Conservation (phyloP, 2,888 invertebrate genomes). For the Fabriciana adippe region DNA sequence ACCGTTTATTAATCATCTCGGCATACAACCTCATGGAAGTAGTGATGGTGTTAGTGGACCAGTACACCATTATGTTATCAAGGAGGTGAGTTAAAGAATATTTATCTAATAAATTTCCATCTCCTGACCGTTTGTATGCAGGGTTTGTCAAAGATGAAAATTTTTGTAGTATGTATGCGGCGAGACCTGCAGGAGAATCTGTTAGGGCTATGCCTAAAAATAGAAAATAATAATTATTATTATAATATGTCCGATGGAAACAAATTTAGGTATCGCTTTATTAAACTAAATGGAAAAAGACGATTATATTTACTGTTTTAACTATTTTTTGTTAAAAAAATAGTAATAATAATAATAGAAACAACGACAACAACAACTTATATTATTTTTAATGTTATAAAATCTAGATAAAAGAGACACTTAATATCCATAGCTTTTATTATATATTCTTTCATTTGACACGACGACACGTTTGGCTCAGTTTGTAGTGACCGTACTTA, state of each 20-base stretch:
- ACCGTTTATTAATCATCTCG: constrained; percentile 72
- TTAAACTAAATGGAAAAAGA: no score
- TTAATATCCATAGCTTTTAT: no score
- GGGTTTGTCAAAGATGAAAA: constrained; percentile 88
- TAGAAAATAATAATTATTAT: background rate
- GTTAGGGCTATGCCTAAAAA: constrained; percentile 84
- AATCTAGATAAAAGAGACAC: background rate
- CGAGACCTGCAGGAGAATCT: constrained; percentile 92
- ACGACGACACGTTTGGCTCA: no score
- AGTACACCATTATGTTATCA: constrained; percentile 82
- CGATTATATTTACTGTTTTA: no score
- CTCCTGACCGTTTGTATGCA: constrained; percentile 69
- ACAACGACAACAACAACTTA: no score
- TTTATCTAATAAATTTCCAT: constrained; percentile 84
- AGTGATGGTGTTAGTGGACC: constrained; percentile 75
- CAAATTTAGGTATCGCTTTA: background rate
- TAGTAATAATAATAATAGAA: no score
- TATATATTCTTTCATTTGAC: no score
- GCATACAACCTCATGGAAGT: constrained; percentile 82
- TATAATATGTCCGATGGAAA: background rate
- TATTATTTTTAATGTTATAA: background rate
- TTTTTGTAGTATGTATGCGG: constrained; percentile 95
- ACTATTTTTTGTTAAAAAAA: no score
- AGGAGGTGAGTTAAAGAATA: constrained; percentile 67
- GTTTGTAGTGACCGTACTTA: no score